Conservation (phyloP, 2,888 invertebrate genomes). For the Theretra japonica region DNA sequence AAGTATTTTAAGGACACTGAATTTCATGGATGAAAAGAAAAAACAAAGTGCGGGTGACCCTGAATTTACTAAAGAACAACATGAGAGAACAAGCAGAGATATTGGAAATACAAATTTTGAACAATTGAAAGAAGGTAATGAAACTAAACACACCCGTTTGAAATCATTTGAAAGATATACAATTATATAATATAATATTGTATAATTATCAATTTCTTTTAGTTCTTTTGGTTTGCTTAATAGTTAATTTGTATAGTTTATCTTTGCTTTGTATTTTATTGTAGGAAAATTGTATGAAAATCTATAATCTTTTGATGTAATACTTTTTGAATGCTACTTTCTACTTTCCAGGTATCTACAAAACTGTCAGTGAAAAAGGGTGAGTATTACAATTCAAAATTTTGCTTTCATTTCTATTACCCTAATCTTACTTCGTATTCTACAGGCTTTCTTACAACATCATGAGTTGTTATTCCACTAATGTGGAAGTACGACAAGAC, state of each 20-base stretch:
- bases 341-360: constrained; percentile 67
- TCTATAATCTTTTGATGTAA: no score
- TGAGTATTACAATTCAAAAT: constrained; percentile 48
- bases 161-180: neutral
- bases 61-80: constrained; percentile 35
- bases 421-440: constrained; percentile 37
- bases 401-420: constrained; percentile 32
- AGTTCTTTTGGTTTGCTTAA: no score
- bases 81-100: constrained; percentile 35
- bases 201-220: neutral
- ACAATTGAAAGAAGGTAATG: constrained; percentile 62
- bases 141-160: neutral
- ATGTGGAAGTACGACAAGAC: constrained; percentile 68
- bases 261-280: no score
- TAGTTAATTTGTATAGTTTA: no score
- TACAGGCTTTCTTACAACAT: constrained; percentile 66
- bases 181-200: no score
- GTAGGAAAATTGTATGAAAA: no score
- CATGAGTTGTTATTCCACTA: constrained; percentile 68
- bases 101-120: constrained; percentile 51
- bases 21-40: constrained; percentile 44
- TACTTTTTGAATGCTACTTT: no score
- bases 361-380: constrained; percentile 64
- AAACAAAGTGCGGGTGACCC: constrained; percentile 34
- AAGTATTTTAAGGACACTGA: constrained; percentile 57